Conservation (phyloP, 2,113 vertebrate species). For the Ornithorhynchus anatinus region DNA sequence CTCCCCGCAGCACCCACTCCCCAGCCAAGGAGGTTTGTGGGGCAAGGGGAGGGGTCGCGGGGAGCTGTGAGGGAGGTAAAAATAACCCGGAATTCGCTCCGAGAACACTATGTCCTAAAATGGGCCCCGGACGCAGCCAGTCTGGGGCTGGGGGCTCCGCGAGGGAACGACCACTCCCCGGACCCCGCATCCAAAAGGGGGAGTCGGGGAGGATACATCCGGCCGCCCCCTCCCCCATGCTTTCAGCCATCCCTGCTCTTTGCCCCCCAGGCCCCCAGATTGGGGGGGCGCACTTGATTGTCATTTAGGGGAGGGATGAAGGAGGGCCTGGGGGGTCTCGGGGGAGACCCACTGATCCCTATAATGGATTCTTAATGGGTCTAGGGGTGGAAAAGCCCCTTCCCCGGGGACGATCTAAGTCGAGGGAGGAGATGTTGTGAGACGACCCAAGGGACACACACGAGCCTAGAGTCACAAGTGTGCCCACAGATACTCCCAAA, state of each 20-base stretch:
- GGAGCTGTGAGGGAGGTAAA: constrained; percentile 24
- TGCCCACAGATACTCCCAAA: no score
- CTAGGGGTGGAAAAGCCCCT: constrained; percentile 9
- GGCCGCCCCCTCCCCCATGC: no score
- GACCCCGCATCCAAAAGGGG: not conserved
- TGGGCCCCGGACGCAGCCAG: constrained; percentile 35
- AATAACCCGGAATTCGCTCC: constrained; percentile 62
- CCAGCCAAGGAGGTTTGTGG: no score
- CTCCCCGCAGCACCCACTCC: no score
- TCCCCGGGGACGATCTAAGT: not conserved
- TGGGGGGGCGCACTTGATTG: not conserved
- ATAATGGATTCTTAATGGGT: constrained; percentile 46
- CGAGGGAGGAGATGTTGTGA: no score
- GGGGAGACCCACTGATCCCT: constrained; percentile 23
- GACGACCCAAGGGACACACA: no score
- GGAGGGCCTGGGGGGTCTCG: constrained; percentile 4
- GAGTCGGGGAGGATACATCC: constrained; percentile 1
- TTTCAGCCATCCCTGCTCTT: not conserved
- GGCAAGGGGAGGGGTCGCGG: constrained; percentile 2
- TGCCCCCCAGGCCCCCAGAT: constrained; percentile 19
- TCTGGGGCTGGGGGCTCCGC: constrained; percentile 8
- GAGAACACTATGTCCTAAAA: constrained; percentile 62
- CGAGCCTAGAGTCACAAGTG: no score
- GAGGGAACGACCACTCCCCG: not conserved
- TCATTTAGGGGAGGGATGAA: not conserved